Base-by-base conservation (phyloP, 2,797 vertebrate species). In the Synaphobranchus kaupii region DNA sequence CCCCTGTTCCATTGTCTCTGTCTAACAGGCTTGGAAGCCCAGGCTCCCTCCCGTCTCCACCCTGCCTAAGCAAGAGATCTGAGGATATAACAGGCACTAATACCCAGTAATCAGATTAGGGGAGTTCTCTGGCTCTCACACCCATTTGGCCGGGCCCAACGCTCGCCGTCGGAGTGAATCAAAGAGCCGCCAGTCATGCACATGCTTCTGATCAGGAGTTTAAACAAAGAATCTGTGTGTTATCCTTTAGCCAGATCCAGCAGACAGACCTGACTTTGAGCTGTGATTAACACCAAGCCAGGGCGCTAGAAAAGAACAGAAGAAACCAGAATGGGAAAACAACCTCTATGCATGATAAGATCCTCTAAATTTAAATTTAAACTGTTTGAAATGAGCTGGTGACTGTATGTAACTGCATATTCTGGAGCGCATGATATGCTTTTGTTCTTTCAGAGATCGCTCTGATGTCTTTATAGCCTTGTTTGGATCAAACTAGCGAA, bases 31-130 rank as follows among this genome's bases (percentile, higher is more conserved):
- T 63, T 9, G 22, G 20, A 34, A 86, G 17, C 31, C 54, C 28
- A 28, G 6, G 60, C 60, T 34, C 68, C 71, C 34, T 20, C 71
- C 34, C 10, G 2, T 15, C n/a, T 58, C 54, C 9, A 8, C 34
- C 76, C 54, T 39, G 54, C n/a, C 76, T n/a, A 4, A 22, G 31
- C 83, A 50, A 87, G 71, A 87, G 83, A 87, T 84, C 84, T 84
- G 15, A 84, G 39, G 50, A 87, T 83, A 87, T 78, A 87, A 87
- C 54, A 48, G 78, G 83, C 44, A 47, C 83, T 87, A 87, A 87
- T 84, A 66, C 86, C 83, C 86, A 22, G 15, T 84, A 87, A 87
- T 84, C 83, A 84, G 86, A 84, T 87, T 87, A 84, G 52, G 71
- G 13, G 34, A 39, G 5, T 9, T 78, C n/a, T 66, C 71, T 58